A percentile compares a stretch with the other conserved stretches of the same genome.
Conservation (phyloP, 2,888 invertebrate species). For the Synanthedon formicaeformis region DNA sequence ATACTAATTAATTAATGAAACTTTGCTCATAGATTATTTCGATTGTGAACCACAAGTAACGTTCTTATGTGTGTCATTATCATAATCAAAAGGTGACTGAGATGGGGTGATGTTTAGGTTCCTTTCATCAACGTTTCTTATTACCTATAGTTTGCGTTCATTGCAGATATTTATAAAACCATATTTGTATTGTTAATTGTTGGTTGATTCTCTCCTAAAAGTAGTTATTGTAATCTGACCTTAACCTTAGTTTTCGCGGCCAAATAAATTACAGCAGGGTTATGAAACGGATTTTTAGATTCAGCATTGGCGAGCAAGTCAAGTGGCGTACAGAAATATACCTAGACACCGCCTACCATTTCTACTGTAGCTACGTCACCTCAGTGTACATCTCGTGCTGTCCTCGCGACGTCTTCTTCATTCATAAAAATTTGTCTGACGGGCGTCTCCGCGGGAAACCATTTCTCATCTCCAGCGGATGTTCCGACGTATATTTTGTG, state of each 20-base stretch:
- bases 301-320: slow-evolving; percentile 49
- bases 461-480: slow-evolving; percentile 20
- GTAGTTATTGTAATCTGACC: slow-evolving; percentile 14
- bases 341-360: slow-evolving; percentile 45
- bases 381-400: slow-evolving; percentile 29
- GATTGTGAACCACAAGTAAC: no score
- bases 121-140: no score
- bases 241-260: slow-evolving; percentile 43
- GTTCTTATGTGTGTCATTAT: no score
- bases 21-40: no score
- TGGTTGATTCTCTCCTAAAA: no score
- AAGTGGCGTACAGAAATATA: slow-evolving; percentile 60
- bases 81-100: no score
- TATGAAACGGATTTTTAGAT: slow-evolving; percentile 56
- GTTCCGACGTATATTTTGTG: slow-evolving; percentile 44
- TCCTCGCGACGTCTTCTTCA: slow-evolving; percentile 21
- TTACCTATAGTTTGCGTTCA: no score
- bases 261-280: slow-evolving; percentile 47
- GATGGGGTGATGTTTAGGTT: no score
- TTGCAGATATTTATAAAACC: no score
- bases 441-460: slow-evolving; percentile 12
- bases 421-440: slow-evolving; percentile 32
- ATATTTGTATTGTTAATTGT: no score
- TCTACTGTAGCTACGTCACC: slow-evolving; percentile 53
- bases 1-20: no score